These are phyloP conservation scores for Glossophaga mutica DNA, from an alignment of 2,797 vertebrate genomes.

Conservation along the genomic window DNA sequence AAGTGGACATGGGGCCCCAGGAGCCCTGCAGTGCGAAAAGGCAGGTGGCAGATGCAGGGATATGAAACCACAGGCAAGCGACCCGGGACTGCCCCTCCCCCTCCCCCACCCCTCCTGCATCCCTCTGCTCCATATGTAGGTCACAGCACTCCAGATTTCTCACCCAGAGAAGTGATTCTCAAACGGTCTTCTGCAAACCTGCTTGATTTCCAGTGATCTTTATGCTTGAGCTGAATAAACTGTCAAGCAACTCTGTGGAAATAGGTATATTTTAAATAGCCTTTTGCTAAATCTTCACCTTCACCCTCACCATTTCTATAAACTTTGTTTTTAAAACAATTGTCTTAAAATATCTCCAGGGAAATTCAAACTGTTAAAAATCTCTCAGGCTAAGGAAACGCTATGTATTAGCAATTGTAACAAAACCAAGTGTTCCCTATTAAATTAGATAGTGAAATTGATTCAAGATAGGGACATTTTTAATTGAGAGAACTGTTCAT, in stretches of 20 bases:
- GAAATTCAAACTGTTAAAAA: not conserved
- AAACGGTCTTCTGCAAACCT: not conserved
- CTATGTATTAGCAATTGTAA: not conserved
- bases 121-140: not conserved
- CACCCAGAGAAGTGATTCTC: not conserved
- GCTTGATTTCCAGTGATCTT: not conserved
- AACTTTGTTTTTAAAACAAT: not conserved
- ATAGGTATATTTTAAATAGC: not conserved
- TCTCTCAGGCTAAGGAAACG: not conserved
- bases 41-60: not conserved
- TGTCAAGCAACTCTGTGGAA: not conserved
- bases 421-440: not conserved
- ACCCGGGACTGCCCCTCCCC: not conserved
- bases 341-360: not conserved
- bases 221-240: not conserved
- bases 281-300: not conserved
- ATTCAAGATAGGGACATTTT: not conserved
- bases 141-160: not conserved
- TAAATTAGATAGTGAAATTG: not conserved
- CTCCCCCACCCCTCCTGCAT: accelerated
- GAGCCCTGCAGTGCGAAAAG: not conserved
- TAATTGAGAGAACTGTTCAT: not conserved
- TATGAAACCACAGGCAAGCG: not conserved
- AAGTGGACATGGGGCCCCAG: not conserved
- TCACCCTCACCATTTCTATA: not conserved